These are phyloP conservation scores for Spea bombifrons DNA, from an alignment of 2,113 vertebrate species.

Conservation along the genomic window DNA sequence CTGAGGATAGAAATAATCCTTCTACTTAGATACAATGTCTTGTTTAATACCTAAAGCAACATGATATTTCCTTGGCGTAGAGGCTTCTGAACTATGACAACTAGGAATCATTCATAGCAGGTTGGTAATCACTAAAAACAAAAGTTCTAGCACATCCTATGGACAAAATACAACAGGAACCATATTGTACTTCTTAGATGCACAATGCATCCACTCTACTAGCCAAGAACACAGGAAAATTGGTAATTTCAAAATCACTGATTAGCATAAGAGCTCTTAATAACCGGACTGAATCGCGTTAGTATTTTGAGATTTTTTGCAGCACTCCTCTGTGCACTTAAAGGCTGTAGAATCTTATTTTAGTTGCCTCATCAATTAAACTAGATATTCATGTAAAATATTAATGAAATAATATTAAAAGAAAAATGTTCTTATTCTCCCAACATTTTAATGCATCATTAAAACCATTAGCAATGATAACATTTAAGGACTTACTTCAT, in stretches of 20 bases:
- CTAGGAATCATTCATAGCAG: not conserved
- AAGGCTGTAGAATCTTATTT: conserved; percentile 36
- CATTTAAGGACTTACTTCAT: conserved; percentile 78
- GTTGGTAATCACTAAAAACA: not conserved
- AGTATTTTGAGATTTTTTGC: not conserved
- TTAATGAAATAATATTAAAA: conserved; percentile 78
- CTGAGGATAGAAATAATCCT: too few species aligned
- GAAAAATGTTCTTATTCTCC: conserved; percentile 77
- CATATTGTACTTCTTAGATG: not conserved
- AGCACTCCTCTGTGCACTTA: not conserved
- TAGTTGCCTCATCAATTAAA: conserved; percentile 72
- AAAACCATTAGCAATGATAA: conserved; percentile 84
- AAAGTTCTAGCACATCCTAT: not conserved
- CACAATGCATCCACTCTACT: not conserved
- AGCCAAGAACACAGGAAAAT: not conserved
- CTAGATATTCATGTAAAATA: conserved; percentile 73
- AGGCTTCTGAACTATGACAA: not conserved
- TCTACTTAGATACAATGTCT: too few species aligned
- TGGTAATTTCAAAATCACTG: not conserved
- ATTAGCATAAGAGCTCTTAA: not conserved
- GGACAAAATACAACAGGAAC: not conserved
- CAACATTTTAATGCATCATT: conserved; percentile 85
- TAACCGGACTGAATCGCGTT: too few species aligned
- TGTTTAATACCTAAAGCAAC: too few species aligned
- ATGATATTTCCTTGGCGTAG: too few species aligned